These are phyloP conservation scores for Catharus ustulatus DNA, from an alignment of 2,797 vertebrate genomes.

Conservation along the genomic window DNA sequence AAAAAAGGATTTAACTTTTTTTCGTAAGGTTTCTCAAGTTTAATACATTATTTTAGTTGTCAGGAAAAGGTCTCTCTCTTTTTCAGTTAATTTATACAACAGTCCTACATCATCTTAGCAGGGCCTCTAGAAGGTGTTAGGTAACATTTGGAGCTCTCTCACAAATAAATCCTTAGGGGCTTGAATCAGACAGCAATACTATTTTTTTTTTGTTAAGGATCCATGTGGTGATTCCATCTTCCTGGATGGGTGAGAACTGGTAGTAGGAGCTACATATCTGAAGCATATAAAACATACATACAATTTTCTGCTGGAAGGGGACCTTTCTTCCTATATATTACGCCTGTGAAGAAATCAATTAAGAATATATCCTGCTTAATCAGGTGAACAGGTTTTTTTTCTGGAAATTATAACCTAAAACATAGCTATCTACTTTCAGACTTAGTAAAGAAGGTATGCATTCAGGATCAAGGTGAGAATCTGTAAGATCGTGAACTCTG, in stretches of 20 bases:
- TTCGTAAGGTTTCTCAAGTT: not conserved
- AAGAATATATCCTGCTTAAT: not conserved
- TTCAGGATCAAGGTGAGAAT: not conserved
- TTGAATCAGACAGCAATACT: not conserved
- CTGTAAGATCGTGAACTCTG: not conserved
- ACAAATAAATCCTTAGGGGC: not conserved
- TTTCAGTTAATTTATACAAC: not conserved
- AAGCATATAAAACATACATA: not conserved
- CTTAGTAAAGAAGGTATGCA: not conserved
- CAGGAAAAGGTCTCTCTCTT: not conserved
- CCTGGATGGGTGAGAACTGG: not conserved
- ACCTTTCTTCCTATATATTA: not conserved
- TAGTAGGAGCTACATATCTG: rapidly evolving
- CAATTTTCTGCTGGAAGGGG: not conserved
- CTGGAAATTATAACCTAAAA: not conserved
- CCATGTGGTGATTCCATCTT: not conserved
- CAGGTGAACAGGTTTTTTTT: not conserved
- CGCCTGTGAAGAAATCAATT: not conserved
- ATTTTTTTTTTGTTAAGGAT: not conserved
- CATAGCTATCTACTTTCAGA: not conserved
- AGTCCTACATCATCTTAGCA: rapidly evolving
- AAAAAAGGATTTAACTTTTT: not conserved
- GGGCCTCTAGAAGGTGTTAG: not conserved
- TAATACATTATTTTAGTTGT: not conserved
- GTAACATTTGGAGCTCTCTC: not conserved